Evolutionary conservation across 2,888 invertebrate species (phyloP).

Genomic region (Drosophila prolongata): DNA sequence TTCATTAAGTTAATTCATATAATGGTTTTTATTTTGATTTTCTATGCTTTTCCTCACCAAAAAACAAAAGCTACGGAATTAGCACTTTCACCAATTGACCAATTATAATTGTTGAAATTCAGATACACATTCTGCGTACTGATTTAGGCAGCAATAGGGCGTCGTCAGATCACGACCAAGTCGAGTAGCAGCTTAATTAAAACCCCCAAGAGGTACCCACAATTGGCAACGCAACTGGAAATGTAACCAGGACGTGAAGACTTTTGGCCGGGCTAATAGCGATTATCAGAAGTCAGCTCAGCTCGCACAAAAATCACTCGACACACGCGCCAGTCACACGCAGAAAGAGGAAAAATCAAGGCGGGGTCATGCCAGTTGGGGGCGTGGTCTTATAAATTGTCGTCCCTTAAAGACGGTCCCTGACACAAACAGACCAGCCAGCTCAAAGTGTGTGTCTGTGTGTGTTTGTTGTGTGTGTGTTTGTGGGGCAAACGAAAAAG

Average conservation of each 20-base stretch:
- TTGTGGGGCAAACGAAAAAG: conserved; percentile 25
- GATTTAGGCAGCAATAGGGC: neutral
- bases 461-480: neutral
- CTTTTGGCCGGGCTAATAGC: conserved; percentile 4
- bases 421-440: conserved; percentile 48
- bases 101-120: neutral
- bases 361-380: conserved; percentile 27
- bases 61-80: neutral
- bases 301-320: conserved; percentile 58
- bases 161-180: conserved; percentile 33
- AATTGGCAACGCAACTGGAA: conserved; percentile 17
- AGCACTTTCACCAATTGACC: neutral
- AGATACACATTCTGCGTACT: too few relatives aligned
- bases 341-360: conserved; percentile 32
- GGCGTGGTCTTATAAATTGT: conserved; percentile 67
- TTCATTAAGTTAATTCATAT: too few relatives aligned
- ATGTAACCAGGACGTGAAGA: conserved; percentile 22
- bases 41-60: too few relatives aligned
- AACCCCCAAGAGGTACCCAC: conserved; percentile 35
- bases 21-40: too few relatives aligned
- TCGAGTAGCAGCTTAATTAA: conserved; percentile 68
- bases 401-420: conserved; percentile 51
- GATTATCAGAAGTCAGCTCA: conserved; percentile 60
- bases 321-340: conserved; percentile 59
- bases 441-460: conserved; percentile 4